Conservation (phyloP, 2,888 invertebrate species). For the Nemurella pictetii region DNA sequence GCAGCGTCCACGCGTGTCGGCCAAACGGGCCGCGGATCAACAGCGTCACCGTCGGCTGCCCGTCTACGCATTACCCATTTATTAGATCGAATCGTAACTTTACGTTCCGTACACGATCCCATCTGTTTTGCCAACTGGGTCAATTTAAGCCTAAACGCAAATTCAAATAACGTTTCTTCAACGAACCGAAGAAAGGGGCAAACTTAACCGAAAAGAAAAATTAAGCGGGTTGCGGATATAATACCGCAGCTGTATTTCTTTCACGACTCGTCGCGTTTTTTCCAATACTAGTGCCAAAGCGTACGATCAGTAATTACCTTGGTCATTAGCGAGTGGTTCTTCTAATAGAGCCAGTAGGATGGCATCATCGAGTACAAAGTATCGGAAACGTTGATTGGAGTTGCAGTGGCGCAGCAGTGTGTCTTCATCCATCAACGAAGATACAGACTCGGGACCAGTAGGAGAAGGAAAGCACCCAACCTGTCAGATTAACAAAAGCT, state of each 20-base stretch:
- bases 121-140: no score
- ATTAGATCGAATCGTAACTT: no score
- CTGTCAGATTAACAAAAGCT: constrained; percentile 49
- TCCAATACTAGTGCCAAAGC: background rate
- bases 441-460: constrained; percentile 80
- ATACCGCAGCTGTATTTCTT: no score
- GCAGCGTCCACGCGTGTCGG: constrained; percentile 92
- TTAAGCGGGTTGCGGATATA: no score
- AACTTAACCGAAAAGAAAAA: no score
- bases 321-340: constrained; percentile 87
- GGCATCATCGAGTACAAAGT: constrained; percentile 89
- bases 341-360: constrained; percentile 88
- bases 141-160: no score
- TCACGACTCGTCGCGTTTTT: no score
- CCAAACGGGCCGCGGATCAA: constrained; percentile 92
- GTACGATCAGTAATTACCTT: constrained; percentile 51
- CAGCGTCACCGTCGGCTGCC: constrained; percentile 88
- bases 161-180: no score
- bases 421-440: constrained; percentile 86
- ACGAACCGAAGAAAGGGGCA: no score
- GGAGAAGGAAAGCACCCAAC: constrained; percentile 84
- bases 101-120: no score
- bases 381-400: constrained; percentile 73
- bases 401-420: constrained; percentile 77
- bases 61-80: no score